phyloP scores from a whole-genome alignment of 2,888 invertebrate genomes.

The Artemia sinica region DNA sequence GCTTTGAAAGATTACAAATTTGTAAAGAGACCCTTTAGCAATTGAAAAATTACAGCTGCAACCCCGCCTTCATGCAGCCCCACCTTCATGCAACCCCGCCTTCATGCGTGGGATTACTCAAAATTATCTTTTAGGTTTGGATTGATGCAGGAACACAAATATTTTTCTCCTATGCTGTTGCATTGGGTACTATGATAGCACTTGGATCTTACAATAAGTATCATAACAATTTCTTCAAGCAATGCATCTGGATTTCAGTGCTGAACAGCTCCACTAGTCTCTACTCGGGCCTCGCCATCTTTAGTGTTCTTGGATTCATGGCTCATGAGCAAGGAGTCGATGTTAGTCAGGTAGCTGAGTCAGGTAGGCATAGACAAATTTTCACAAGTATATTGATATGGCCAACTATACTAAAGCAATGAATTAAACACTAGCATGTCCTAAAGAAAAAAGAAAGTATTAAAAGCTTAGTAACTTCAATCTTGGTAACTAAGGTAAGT shows the following conservation, averaged over 20 bases:
- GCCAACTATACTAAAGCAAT: no score
- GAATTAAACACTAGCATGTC: no score
- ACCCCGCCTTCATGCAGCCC: no score
- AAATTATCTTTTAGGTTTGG: constrained; percentile 46
- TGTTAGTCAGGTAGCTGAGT: neutral
- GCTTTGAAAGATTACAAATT: no score
- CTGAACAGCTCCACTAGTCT: constrained; percentile 88
- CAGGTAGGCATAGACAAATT: neutral
- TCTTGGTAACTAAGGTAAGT: no score
- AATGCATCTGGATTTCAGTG: constrained; percentile 76
- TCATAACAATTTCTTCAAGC: constrained; percentile 86
- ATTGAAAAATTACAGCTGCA: no score
- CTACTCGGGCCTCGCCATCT: constrained; percentile 90
- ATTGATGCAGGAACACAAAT: constrained; percentile 93
- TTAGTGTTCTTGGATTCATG: constrained; percentile 61
- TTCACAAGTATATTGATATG: no score
- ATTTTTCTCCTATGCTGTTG: constrained; percentile 85
- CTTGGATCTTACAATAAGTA: constrained; percentile 93
- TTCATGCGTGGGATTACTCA: no score
- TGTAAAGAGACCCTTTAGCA: no score
- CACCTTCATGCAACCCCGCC: no score
- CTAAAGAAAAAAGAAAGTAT: no score
- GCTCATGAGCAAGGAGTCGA: neutral
- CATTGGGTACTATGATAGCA: constrained; percentile 87
- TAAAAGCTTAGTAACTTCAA: no score